Conservation (phyloP, 2,888 invertebrate genomes). For the Cheilosia grossa region DNA sequence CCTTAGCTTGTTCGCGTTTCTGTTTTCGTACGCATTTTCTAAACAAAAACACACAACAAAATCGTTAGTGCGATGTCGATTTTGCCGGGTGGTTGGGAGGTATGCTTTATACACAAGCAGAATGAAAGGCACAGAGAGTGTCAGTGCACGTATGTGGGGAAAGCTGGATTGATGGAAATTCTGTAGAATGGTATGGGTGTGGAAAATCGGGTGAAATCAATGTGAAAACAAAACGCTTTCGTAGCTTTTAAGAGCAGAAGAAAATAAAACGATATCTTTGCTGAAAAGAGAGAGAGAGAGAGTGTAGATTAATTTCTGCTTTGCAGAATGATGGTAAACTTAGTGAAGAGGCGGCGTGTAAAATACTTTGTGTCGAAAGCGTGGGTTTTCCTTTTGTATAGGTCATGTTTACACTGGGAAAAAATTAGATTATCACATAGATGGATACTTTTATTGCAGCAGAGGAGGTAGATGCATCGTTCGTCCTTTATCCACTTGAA, state of each 20-base stretch:
- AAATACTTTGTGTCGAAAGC: conserved; percentile 10
- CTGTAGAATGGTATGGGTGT: background rate
- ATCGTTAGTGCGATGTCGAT: conserved; percentile 28
- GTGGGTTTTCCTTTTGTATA: conserved; percentile 23
- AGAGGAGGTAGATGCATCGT: too few relatives aligned
- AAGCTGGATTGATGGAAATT: conserved; percentile 7
- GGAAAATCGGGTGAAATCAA: background rate
- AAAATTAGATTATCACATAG: background rate
- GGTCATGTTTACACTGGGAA: conserved; percentile 54
- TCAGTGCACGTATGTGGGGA: background rate
- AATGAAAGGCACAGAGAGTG: conserved; percentile 6
- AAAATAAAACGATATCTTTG: background rate
- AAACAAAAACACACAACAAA: conserved; percentile 72
- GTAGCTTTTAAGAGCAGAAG: conserved; percentile 55
- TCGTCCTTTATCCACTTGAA: too few relatives aligned
- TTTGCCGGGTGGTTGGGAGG: conserved; percentile 33
- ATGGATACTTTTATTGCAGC: too few relatives aligned
- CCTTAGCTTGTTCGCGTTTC: conserved; percentile 55
- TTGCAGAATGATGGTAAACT: conserved; percentile 15
- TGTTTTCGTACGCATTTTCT: conserved; percentile 73
- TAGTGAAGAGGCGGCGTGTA: background rate
- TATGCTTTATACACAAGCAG: background rate
- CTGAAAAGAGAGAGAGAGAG: background rate
- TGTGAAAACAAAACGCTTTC: conserved; percentile 29
- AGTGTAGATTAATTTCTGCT: background rate